phyloP scores from a whole-genome alignment of 2,797 vertebrate species.

The Philypnodon macrostomus region DNA sequence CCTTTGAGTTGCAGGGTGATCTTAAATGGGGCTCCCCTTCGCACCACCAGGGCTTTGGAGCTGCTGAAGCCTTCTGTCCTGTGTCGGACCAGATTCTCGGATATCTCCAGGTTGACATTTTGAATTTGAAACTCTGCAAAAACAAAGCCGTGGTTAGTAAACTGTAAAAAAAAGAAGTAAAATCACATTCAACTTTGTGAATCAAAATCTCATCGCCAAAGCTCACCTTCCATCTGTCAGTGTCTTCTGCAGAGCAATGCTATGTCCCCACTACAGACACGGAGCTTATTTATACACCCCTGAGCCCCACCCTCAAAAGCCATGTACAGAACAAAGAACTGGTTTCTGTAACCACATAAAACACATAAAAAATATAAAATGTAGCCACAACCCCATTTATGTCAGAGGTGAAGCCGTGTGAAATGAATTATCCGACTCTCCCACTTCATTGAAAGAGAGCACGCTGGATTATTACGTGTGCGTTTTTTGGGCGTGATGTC shows the following conservation, averaged over 20 bases:
- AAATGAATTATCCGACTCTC: slow-evolving; percentile 23
- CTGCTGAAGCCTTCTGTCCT: slow-evolving; percentile 61
- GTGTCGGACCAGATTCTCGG: slow-evolving; percentile 63
- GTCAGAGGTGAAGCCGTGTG: background rate
- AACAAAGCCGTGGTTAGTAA: background rate
- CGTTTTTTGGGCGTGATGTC: slow-evolving; percentile 8
- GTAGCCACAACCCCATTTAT: background rate
- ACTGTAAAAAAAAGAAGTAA: background rate
- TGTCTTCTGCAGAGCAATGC: slow-evolving; percentile 1
- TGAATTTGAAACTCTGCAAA: slow-evolving; percentile 56
- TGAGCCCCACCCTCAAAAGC: slow-evolving; percentile 36
- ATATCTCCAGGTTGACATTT: slow-evolving; percentile 54
- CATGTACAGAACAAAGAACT: slow-evolving; percentile 5
- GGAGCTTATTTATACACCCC: slow-evolving; percentile 42
- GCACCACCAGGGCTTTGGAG: slow-evolving; percentile 65
- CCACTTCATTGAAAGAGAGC: background rate
- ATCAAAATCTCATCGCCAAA: background rate
- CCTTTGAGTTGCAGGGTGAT: slow-evolving; percentile 56
- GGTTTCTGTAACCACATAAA: slow-evolving; percentile 6
- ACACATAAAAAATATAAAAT: background rate
- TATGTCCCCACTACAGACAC: background rate
- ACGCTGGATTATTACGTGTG: background rate
- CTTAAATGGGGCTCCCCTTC: slow-evolving; percentile 70
- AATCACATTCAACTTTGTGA: background rate
- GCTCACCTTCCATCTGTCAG: slow-evolving; percentile 69